Evolutionary conservation across 2,888 invertebrate species (phyloP).

Genomic region (Platynereis dumerilii): DNA sequence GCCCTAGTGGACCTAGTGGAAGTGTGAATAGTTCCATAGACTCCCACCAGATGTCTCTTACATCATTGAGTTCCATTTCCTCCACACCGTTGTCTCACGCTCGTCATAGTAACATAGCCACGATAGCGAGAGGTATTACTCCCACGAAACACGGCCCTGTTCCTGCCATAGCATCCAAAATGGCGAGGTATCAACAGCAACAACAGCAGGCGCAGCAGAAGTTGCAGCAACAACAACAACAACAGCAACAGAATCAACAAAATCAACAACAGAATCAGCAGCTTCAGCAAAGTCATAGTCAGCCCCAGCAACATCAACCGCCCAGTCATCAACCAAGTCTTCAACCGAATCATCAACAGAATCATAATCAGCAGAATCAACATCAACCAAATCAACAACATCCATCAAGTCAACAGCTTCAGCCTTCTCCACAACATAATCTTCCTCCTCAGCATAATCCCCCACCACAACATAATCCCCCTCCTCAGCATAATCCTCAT

Average conservation of each 20-base stretch:
- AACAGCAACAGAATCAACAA: constrained; percentile 11
- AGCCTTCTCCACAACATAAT: too few species aligned
- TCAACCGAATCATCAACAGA: neutral
- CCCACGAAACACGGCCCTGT: neutral
- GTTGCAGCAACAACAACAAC: constrained; percentile 6
- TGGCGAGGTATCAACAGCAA: neutral
- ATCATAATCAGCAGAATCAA: too few species aligned
- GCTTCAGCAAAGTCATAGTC: constrained; percentile 10
- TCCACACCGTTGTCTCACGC: constrained; percentile 3
- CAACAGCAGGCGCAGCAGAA: constrained; percentile 17
- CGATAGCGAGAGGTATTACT: constrained; percentile 8
- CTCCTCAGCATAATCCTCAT: neutral
- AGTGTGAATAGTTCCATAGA: too few species aligned
- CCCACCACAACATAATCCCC: constrained; percentile 11
- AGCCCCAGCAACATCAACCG: constrained; percentile 2
- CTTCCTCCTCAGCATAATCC: constrained; percentile 16
- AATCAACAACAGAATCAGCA: constrained; percentile 8
- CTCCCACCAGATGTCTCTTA: too few species aligned
- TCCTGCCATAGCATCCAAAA: neutral
- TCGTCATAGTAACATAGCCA: constrained; percentile 1
- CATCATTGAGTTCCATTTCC: too few species aligned
- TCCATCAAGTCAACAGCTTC: constrained; percentile 1
- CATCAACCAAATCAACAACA: too few species aligned
- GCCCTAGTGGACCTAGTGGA: too few species aligned
- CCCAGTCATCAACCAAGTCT: neutral